Evolutionary conservation across 23 tunicate species (phyloP).

Genomic region (Halocynthia aurantium): DNA sequence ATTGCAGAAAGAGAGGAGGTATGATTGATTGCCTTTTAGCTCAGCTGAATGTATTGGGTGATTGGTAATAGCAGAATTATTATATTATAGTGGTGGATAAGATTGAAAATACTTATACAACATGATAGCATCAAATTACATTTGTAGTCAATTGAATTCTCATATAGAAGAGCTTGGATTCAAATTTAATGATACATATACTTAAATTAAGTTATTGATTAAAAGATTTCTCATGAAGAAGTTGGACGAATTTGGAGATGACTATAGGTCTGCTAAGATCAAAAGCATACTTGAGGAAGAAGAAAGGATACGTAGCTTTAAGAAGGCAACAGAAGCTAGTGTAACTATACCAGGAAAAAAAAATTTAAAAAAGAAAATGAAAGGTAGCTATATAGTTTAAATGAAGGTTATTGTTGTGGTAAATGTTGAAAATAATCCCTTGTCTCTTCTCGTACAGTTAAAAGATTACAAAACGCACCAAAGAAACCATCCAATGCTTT

Average conservation of each 20-base stretch:
- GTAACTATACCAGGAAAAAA: background rate
- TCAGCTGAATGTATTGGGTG: too few relatives aligned
- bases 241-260: conserved; percentile 22
- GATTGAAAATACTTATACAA: too few relatives aligned
- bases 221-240: conserved; percentile 10
- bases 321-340: background rate
- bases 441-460: background rate
- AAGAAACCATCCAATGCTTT: conserved; percentile 26
- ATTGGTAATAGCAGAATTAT: too few relatives aligned
- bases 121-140: too few relatives aligned
- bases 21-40: background rate
- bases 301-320: background rate
- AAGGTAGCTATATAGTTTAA: background rate
- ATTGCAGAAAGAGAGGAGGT: conserved; percentile 27
- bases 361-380: conserved; percentile 8
- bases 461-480: conserved; percentile 26
- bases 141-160: too few relatives aligned
- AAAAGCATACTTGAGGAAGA: conserved; percentile 17
- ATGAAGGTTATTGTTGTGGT: background rate
- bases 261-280: conserved; percentile 1
- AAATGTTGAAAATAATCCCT: background rate
- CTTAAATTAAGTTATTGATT: too few relatives aligned
- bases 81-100: too few relatives aligned
- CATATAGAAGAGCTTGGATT: too few relatives aligned
- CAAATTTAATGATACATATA: too few relatives aligned